Base-by-base conservation (phyloP, 2,888 invertebrate genomes). In the Polylopha cassiicola region DNA sequence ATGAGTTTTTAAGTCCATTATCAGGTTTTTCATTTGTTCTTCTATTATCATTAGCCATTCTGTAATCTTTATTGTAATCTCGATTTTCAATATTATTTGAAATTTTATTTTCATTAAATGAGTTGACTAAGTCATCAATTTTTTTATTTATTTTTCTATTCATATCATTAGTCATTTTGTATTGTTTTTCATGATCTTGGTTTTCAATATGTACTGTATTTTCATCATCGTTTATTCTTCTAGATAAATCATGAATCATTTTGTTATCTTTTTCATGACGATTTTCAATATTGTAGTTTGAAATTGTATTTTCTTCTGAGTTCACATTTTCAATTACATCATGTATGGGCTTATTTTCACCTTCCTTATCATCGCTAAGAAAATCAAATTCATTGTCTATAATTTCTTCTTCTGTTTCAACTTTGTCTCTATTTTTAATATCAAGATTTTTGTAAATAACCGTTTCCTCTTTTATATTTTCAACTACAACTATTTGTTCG, bases 291-390 rank as follows among this genome's bases (percentile, higher is more conserved):
- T 7, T 14, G n/a, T 15, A 8, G 37, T 14, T 39, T 32, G 8
- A 22, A 18, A 24, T 14, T 39, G n/a, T 20, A 15, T 26, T 47
- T 3, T 3, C 37, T 36, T 36, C 44, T 32, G 9, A 34, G 37
- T 24, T 37, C 21, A 11, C 43, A 31, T 4, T 46, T 22, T 16
- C 26, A 29, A 33, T 43, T 41, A 31, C 22, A 30, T 5, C 39
- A 41, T 16, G 38, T 36, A 13, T 34, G 21, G n/a, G 31, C 23
- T 11, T 5, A 8, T 6, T 43, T 33, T 17, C 31, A 22, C 1
- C 10, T 15, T 11, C 36, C 27, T 27, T 37, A 13, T 27, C 14
- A 9, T 7, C 6, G 14, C 15, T 29, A 32, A 13, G 43, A 6
- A 28, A 42, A 5, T 15, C 17, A 5, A 28, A 39, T 39, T 46